phyloP scores from a whole-genome alignment of 2,888 invertebrate genomes.

The Agrilus biguttatus region DNA sequence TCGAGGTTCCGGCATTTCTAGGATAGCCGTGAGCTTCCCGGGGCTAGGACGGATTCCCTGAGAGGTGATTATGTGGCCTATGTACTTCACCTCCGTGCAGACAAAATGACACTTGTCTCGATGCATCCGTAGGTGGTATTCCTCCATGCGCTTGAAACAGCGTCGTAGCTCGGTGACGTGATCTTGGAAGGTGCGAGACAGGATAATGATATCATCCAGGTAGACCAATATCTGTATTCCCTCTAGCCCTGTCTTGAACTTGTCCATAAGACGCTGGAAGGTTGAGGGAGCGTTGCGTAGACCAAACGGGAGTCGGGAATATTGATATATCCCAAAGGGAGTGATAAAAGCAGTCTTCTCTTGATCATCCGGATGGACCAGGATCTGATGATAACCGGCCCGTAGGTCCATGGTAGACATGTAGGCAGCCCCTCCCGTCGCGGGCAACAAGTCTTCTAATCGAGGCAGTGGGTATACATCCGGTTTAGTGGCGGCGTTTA shows the following conservation, averaged over 20 bases:
- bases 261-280: conserved; percentile 12
- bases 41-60: conserved; percentile 11
- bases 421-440: too few relatives aligned
- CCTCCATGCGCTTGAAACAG: too few relatives aligned
- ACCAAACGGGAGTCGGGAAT: too few relatives aligned
- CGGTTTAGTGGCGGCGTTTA: too few relatives aligned
- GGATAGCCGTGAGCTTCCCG: conserved; percentile 11
- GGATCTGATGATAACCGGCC: too few relatives aligned
- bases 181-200: conserved; percentile 11
- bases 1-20: conserved; percentile 5
- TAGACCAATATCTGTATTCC: conserved; percentile 11
- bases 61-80: conserved; percentile 8
- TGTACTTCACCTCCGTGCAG: neutral
- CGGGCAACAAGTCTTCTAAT: too few relatives aligned
- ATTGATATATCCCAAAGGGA: too few relatives aligned
- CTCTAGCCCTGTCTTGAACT: conserved; percentile 10
- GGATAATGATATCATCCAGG: conserved; percentile 15
- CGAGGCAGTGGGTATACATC: too few relatives aligned
- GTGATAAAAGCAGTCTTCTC: too few relatives aligned
- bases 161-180: conserved; percentile 1
- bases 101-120: too few relatives aligned
- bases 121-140: too few relatives aligned
- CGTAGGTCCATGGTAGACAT: too few relatives aligned
- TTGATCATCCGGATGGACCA: neutral
- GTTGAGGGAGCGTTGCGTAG: conserved; percentile 5